Evolutionary conservation across 2,888 invertebrate species (phyloP).

Genomic region (Ptychoptera contaminata): DNA sequence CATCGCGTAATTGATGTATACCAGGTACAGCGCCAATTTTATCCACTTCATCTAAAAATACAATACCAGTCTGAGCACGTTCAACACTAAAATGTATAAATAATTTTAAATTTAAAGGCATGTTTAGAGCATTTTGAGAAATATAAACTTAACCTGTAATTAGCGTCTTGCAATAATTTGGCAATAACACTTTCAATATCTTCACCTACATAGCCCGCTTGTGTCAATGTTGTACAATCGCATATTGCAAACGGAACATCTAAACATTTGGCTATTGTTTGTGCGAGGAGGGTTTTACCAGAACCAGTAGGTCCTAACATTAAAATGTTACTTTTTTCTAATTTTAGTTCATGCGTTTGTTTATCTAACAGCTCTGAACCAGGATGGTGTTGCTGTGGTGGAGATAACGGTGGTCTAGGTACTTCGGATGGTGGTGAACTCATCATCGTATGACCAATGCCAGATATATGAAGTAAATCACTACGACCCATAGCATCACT

Average conservation of each 20-base stretch:
- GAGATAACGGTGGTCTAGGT: conserved; percentile 19
- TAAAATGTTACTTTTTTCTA: conserved; percentile 94
- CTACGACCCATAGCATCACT: conserved; percentile 24
- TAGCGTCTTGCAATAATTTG: conserved; percentile 89
- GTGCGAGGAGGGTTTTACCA: conserved; percentile 92
- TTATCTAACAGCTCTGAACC: conserved; percentile 73
- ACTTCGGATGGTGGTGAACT: conserved; percentile 24
- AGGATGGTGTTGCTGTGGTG: conserved; percentile 22
- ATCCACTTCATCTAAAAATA: conserved; percentile 97
- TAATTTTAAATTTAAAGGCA: neutral
- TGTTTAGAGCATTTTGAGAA: neutral
- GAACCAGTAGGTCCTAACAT: conserved; percentile 94
- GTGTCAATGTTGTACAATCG: conserved; percentile 92
- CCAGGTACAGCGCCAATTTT: conserved; percentile 98
- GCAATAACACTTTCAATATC: conserved; percentile 98
- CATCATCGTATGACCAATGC: conserved; percentile 52
- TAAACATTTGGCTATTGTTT: conserved; percentile 92
- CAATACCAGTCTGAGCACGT: conserved; percentile 93
- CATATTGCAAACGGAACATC: conserved; percentile 99
- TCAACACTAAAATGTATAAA: conserved; percentile 58
- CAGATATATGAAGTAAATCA: conserved; percentile 75
- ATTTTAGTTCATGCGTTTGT: conserved; percentile 61
- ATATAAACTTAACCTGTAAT: conserved; percentile 46
- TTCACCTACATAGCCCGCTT: conserved; percentile 98
- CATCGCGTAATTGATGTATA: conserved; percentile 77